Percentiles rank a stretch among this genome's conserved stretches.
These are phyloP conservation scores for Dryadula phaetusa DNA, from an alignment of 2,888 invertebrate species.

Conservation along the genomic window DNA sequence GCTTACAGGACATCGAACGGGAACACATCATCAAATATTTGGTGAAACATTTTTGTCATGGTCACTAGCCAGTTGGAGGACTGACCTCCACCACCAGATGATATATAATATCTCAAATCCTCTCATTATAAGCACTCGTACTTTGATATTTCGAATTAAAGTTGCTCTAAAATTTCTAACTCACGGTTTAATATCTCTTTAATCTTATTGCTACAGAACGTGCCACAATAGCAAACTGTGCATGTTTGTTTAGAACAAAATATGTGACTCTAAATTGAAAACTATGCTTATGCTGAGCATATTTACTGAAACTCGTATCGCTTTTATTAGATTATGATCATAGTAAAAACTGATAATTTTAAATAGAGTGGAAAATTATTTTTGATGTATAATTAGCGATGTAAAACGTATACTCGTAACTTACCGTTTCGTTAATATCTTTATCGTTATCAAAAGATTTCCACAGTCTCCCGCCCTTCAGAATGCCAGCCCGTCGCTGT, in stretches of 20 bases:
- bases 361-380: not conserved
- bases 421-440: conserved; percentile 82
- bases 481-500: conserved; percentile 87
- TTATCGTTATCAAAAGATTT: conserved; percentile 82
- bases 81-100: too few species aligned
- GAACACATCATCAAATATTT: too few species aligned
- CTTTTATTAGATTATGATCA: not conserved
- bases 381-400: not conserved
- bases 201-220: not conserved
- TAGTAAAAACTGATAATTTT: too few species aligned
- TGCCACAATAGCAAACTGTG: not conserved
- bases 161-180: not conserved
- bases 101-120: not conserved
- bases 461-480: conserved; percentile 92
- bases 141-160: conserved; percentile 3
- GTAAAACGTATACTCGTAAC: not conserved
- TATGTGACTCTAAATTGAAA: conserved; percentile 2
- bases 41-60: too few species aligned
- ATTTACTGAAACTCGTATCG: not conserved
- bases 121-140: not conserved
- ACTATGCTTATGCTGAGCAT: not conserved
- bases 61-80: too few species aligned
- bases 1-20: too few species aligned
- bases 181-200: not conserved
- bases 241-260: conserved; percentile 10